These are phyloP conservation scores for Halictus ligatus DNA, from an alignment of 2,888 invertebrate species.

Conservation along the genomic window DNA sequence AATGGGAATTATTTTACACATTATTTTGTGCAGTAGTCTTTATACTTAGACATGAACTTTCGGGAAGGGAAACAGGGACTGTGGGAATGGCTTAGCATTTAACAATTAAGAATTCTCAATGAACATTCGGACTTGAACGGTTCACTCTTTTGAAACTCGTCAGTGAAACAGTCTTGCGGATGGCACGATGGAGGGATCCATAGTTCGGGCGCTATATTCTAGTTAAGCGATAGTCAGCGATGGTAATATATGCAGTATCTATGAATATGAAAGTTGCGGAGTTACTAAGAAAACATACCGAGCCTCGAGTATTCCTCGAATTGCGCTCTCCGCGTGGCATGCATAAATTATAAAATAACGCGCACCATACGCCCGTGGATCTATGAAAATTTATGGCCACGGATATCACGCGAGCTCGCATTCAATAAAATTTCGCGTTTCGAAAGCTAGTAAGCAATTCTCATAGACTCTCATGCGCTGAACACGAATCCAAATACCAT, in stretches of 20 bases:
- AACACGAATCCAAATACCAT: neutral
- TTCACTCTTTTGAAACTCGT: neutral
- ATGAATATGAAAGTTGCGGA: constrained; percentile 81
- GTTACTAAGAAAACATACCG: constrained; percentile 79
- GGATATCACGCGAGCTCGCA: neutral
- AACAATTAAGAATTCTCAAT: neutral
- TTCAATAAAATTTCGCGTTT: neutral
- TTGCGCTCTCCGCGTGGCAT: neutral
- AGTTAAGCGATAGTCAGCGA: constrained; percentile 17
- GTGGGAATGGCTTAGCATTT: neutral
- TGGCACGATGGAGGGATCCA: neutral
- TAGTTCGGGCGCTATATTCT: constrained; percentile 8
- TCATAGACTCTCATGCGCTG: neutral
- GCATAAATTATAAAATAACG: neutral
- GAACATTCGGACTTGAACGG: neutral
- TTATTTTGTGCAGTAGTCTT: neutral
- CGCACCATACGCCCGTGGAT: neutral
- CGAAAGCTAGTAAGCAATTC: neutral
- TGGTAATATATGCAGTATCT: constrained; percentile 80
- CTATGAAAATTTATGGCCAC: neutral
- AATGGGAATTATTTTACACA: neutral
- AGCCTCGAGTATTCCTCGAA: constrained; percentile 41
- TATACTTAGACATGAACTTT: neutral
- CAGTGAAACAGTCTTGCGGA: neutral
- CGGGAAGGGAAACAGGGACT: neutral